Percentiles rank a stretch among this genome's conserved stretches.
Conservation (phyloP, 2,888 invertebrate genomes). For the Lomographa bimaculata region DNA sequence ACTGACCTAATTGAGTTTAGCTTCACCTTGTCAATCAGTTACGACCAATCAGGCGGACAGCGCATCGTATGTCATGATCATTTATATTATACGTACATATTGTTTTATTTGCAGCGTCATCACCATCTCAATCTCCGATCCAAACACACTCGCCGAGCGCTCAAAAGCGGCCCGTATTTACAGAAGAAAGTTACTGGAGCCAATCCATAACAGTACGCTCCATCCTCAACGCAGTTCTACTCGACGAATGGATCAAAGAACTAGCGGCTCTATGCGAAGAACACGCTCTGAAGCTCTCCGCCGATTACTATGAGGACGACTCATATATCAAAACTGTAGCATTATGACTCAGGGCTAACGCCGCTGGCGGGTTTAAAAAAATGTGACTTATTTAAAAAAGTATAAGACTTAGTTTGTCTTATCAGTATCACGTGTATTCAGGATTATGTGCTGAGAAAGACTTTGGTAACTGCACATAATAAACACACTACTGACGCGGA, state of each 20-base stretch:
- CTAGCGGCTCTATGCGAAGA: constrained; percentile 97
- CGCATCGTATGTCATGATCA: too few relatives aligned
- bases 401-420: too few relatives aligned
- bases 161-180: constrained; percentile 59
- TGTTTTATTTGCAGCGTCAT: constrained; percentile 17
- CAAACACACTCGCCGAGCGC: constrained; percentile 46
- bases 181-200: constrained; percentile 74
- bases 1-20: too few relatives aligned
- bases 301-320: constrained; percentile 62
- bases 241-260: constrained; percentile 98
- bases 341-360: constrained; percentile 66
- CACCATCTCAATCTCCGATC: constrained; percentile 42
- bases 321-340: constrained; percentile 63
- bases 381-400: not conserved
- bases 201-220: constrained; percentile 69
- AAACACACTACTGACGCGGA: too few relatives aligned
- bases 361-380: constrained; percentile 24
- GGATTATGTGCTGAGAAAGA: not conserved
- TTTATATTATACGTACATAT: too few relatives aligned
- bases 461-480: too few relatives aligned
- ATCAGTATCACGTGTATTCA: not conserved
- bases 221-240: constrained; percentile 88
- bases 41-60: too few relatives aligned
- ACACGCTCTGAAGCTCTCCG: constrained; percentile 86
- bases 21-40: too few relatives aligned